These are phyloP conservation scores for Nixonia krombeini DNA, from an alignment of 1,140 invertebrate genomes.

Conservation along the genomic window DNA sequence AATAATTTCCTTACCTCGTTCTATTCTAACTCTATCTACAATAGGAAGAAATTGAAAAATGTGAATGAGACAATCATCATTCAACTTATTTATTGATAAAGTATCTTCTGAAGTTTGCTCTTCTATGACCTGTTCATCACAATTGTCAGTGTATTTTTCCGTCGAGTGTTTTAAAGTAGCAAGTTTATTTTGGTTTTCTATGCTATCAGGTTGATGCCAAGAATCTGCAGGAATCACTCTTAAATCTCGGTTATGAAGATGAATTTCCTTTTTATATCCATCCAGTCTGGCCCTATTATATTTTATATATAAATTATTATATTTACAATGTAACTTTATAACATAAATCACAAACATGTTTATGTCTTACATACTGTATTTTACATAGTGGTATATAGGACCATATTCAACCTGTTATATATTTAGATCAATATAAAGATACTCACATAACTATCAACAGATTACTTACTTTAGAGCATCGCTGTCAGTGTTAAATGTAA, in stretches of 20 bases:
- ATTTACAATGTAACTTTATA: too few relatives aligned
- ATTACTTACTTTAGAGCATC: too few relatives aligned
- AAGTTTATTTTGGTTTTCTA: constrained; percentile 55
- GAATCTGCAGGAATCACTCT: constrained; percentile 62
- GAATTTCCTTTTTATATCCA: constrained; percentile 49
- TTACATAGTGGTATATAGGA: too few relatives aligned
- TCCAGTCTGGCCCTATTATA: constrained; percentile 52
- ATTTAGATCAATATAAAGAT: too few relatives aligned
- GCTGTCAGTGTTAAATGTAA: too few relatives aligned
- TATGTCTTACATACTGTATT: too few relatives aligned
- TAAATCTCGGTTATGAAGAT: constrained; percentile 61
- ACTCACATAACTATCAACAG: too few relatives aligned
- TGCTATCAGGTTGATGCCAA: constrained; percentile 67
- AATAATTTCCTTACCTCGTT: constrained; percentile 53
- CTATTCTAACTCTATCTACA: constrained; percentile 57
- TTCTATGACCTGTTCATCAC: constrained; percentile 9
- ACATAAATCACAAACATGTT: too few relatives aligned
- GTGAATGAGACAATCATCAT: constrained; percentile 65
- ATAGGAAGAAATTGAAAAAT: constrained; percentile 63
- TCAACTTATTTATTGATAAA: constrained; percentile 56
- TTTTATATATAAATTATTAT: constrained; percentile 17
- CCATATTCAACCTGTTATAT: too few relatives aligned
- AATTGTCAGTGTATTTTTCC: constrained; percentile 11
- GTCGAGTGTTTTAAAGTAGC: constrained; percentile 26
- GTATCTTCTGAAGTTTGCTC: constrained; percentile 38